Evolutionary conservation across 2,888 invertebrate species (phyloP).

Genomic region (Coecobrya sp.): DNA sequence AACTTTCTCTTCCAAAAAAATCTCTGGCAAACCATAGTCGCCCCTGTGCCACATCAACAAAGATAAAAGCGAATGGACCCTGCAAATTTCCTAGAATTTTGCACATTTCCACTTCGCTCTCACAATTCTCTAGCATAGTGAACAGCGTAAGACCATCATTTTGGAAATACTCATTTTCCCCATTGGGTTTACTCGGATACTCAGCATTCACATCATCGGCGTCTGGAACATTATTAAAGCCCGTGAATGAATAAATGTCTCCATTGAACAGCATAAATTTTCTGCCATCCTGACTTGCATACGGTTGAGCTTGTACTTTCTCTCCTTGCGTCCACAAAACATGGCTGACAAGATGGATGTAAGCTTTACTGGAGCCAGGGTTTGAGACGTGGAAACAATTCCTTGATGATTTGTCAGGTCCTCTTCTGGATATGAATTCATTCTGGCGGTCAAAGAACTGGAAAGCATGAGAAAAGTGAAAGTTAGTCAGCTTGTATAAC

Average conservation of each 20-base stretch:
- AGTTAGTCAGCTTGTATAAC: neutral
- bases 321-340: constrained; percentile 95
- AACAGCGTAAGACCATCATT: constrained; percentile 81
- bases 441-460: constrained; percentile 17
- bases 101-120: constrained; percentile 87
- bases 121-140: constrained; percentile 63
- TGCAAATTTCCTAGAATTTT: constrained; percentile 90
- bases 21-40: constrained; percentile 95
- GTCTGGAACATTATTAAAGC: constrained; percentile 86
- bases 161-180: neutral
- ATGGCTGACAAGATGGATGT: constrained; percentile 87
- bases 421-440: constrained; percentile 71
- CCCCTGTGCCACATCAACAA: constrained; percentile 90
- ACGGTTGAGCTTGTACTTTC: constrained; percentile 90
- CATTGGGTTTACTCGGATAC: constrained; percentile 41
- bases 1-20: constrained; percentile 94
- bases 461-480: constrained; percentile 3
- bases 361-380: neutral
- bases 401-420: constrained; percentile 74
- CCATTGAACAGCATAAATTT: constrained; percentile 95
- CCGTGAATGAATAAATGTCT: constrained; percentile 91
- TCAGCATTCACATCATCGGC: neutral
- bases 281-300: constrained; percentile 89
- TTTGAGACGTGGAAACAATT: neutral
- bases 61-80: constrained; percentile 96